Evolutionary conservation across 2,113 vertebrate genomes (phyloP).

Genomic region (Atlantisia rogersi): DNA sequence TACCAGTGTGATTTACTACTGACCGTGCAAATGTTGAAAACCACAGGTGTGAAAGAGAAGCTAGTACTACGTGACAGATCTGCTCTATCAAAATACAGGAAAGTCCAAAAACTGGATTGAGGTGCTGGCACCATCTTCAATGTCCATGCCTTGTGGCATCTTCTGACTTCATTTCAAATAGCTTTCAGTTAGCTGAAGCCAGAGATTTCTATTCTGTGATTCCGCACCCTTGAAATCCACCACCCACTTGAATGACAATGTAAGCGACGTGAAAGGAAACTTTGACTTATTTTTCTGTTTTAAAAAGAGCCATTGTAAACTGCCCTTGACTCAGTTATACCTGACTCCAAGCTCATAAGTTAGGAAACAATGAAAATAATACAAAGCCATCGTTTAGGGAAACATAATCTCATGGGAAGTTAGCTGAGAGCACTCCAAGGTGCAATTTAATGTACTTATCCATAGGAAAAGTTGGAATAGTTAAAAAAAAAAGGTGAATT

Average conservation of each 20-base stretch:
- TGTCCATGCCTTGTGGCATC: rapidly evolving
- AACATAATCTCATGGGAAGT: background rate
- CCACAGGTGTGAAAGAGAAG: background rate
- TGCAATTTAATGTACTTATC: background rate
- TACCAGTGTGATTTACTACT: background rate
- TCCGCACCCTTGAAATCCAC: background rate
- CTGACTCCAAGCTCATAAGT: background rate
- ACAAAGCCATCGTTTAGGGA: background rate
- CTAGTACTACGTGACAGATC: background rate
- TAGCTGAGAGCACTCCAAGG: background rate
- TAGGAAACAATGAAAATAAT: background rate
- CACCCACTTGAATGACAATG: background rate
- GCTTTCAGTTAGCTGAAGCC: rapidly evolving
- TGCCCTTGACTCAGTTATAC: background rate
- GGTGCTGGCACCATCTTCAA: background rate
- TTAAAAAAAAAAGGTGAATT: background rate
- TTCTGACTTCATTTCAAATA: background rate
- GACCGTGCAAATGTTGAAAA: background rate
- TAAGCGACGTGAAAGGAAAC: background rate
- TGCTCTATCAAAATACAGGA: background rate
- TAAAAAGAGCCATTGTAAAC: background rate
- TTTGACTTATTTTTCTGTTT: background rate
- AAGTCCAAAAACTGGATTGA: background rate
- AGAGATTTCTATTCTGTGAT: background rate
- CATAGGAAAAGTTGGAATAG: background rate